Conservation (phyloP, 2,888 invertebrate genomes). For the Trachelus tabidus region DNA sequence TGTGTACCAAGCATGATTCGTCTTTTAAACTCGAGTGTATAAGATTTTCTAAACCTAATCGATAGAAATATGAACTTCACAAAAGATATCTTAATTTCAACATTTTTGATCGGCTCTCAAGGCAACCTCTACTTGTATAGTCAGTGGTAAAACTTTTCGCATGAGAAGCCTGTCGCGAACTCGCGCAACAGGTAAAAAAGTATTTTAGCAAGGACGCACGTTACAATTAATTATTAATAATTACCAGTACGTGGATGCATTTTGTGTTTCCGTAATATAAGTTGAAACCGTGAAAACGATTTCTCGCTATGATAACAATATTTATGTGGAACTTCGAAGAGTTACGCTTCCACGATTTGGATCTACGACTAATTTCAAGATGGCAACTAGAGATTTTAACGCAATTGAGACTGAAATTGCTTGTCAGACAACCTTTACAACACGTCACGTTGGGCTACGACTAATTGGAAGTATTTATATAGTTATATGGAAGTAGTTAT, state of each 20-base stretch:
- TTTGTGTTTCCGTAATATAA: neutral
- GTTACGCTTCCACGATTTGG: neutral
- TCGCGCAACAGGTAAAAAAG: constrained; percentile 51
- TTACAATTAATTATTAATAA: constrained; percentile 38
- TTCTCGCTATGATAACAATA: neutral
- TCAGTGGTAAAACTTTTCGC: neutral
- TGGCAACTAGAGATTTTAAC: neutral
- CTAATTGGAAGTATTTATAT: neutral
- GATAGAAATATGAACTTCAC: neutral
- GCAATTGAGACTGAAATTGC: neutral
- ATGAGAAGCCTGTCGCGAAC: constrained; percentile 18
- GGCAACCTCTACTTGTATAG: neutral
- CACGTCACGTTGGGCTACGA: neutral
- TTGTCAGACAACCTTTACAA: neutral
- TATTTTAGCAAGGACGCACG: constrained; percentile 49
- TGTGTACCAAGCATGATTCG: neutral
- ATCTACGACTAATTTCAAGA: neutral
- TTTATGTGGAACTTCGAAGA: neutral
- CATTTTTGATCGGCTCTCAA: neutral
- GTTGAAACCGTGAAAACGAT: neutral
- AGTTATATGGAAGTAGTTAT: neutral
- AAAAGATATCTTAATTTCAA: neutral
- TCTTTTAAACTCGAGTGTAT: neutral
- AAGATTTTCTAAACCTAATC: neutral
- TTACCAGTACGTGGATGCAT: neutral